These are phyloP conservation scores for Leptopilina myrica DNA, from an alignment of 2,888 invertebrate genomes.

Conservation along the genomic window DNA sequence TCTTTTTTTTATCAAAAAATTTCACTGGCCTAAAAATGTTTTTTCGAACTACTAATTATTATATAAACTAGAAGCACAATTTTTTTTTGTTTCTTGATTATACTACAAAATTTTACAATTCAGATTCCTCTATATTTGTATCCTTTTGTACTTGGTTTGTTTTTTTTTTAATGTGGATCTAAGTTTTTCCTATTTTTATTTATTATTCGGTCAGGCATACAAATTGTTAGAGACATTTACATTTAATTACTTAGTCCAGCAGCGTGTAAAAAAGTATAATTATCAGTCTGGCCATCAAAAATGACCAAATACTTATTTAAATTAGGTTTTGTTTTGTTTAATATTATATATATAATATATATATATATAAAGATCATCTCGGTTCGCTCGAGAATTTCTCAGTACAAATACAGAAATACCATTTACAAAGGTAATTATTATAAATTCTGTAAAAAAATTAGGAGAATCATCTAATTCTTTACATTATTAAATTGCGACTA, in stretches of 20 bases:
- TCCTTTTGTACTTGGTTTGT: slow-evolving; percentile 67
- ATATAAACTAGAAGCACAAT: slow-evolving; percentile 55
- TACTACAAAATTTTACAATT: slow-evolving; percentile 71
- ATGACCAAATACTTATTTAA: slow-evolving; percentile 64
- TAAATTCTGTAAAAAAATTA: slow-evolving; percentile 40
- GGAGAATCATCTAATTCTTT: slow-evolving; percentile 11
- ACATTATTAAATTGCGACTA: slow-evolving; percentile 21
- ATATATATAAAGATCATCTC: slow-evolving; percentile 40
- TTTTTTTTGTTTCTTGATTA: slow-evolving; percentile 46
- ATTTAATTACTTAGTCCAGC: slow-evolving; percentile 67
- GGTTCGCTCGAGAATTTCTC: slow-evolving; percentile 48
- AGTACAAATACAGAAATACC: slow-evolving; percentile 44
- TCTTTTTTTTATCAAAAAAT: slow-evolving; percentile 30
- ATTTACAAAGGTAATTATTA: slow-evolving; percentile 46
- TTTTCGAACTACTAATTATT: slow-evolving; percentile 56
- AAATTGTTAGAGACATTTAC: slow-evolving; percentile 66
- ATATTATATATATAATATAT: not conserved
- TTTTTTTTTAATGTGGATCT: slow-evolving; percentile 63
- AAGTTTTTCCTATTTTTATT: slow-evolving; percentile 60
- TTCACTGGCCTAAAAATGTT: slow-evolving; percentile 62
- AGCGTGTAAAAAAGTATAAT: slow-evolving; percentile 74
- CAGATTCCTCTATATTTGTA: slow-evolving; percentile 59
- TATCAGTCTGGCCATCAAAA: slow-evolving; percentile 72
- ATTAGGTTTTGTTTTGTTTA: slow-evolving; percentile 50
- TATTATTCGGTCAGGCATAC: slow-evolving; percentile 66